Percentiles rank a stretch among this genome's conserved stretches.
Evolutionary conservation across 2,888 invertebrate genomes (phyloP).

Genomic region (Uloborus plumipes): DNA sequence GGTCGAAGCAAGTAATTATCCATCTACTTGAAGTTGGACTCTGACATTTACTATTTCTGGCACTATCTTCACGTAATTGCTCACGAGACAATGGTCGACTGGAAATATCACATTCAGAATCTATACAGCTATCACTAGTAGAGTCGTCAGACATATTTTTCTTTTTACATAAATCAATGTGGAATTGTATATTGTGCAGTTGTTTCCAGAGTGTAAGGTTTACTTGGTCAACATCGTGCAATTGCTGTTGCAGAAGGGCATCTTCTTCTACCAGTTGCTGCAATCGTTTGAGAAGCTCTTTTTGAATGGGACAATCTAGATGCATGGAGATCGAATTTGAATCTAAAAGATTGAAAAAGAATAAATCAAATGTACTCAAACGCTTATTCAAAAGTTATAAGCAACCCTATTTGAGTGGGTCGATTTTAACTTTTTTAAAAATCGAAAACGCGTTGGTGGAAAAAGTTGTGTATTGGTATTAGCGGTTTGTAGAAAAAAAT

Average conservation of each 20-base stretch:
- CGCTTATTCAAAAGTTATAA: no score
- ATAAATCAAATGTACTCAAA: background rate
- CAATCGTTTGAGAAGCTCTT: constrained; percentile 52
- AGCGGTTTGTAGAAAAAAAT: no score
- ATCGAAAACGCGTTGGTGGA: no score
- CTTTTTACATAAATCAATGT: constrained; percentile 57
- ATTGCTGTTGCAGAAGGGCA: constrained; percentile 46
- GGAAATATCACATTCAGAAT: constrained; percentile 24
- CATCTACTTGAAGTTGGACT: constrained; percentile 13
- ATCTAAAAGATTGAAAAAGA: constrained; percentile 1
- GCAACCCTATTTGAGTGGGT: no score
- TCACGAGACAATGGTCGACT: constrained; percentile 18
- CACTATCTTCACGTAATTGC: constrained; percentile 19
- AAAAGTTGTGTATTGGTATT: no score
- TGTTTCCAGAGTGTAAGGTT: constrained; percentile 64
- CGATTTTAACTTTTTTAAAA: no score
- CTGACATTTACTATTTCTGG: background rate
- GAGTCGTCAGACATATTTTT: constrained; percentile 41
- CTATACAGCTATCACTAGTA: constrained; percentile 30
- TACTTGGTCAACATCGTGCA: constrained; percentile 60
- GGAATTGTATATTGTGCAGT: constrained; percentile 57
- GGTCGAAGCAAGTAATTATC: constrained; percentile 50
- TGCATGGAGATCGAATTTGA: background rate
- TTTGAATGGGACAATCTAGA: constrained; percentile 43
- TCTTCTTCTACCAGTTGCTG: constrained; percentile 59